Percentiles rank a stretch among this genome's conserved stretches.
Conservation (phyloP, 2,113 vertebrate genomes). For the Scartelaos histophorus region DNA sequence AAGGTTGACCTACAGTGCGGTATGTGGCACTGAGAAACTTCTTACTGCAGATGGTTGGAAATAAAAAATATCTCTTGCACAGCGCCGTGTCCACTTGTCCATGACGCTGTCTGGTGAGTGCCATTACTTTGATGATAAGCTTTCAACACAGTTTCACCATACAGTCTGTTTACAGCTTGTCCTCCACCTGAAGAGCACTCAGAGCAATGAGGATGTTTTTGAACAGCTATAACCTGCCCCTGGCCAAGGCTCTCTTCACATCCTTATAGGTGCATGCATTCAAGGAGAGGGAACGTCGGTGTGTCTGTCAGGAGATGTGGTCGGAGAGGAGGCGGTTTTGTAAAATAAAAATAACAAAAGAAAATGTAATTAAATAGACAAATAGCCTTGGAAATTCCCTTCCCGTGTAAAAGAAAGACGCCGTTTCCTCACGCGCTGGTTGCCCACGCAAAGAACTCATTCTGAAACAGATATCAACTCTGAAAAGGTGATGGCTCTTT, state of each 20-base stretch:
- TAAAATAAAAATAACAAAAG: not conserved
- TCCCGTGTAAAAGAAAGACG: too few species aligned
- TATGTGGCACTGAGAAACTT: not conserved
- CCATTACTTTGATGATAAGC: constrained; percentile 18
- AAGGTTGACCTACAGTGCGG: constrained; percentile 29
- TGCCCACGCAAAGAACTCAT: too few species aligned
- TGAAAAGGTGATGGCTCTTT: too few species aligned
- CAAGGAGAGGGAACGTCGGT: not conserved
- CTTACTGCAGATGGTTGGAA: constrained; percentile 16
- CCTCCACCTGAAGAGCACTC: constrained; percentile 27
- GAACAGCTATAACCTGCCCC: constrained; percentile 38
- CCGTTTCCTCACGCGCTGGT: too few species aligned
- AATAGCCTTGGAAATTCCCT: too few species aligned
- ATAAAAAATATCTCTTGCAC: constrained; percentile 17
- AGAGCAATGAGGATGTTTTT: constrained; percentile 37
- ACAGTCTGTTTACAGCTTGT: constrained; percentile 27
- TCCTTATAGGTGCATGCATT: constrained; percentile 12
- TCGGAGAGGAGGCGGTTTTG: not conserved
- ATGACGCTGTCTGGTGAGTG: not conserved
- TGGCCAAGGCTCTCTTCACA: constrained; percentile 32
- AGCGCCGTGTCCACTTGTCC: constrained; percentile 6
- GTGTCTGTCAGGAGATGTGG: not conserved
- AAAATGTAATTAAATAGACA: too few species aligned
- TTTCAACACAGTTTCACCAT: constrained; percentile 23
- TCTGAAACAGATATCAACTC: too few species aligned